Base-by-base conservation (phyloP, 1,140 invertebrate species). In the Ceratosolen solmsi region DNA sequence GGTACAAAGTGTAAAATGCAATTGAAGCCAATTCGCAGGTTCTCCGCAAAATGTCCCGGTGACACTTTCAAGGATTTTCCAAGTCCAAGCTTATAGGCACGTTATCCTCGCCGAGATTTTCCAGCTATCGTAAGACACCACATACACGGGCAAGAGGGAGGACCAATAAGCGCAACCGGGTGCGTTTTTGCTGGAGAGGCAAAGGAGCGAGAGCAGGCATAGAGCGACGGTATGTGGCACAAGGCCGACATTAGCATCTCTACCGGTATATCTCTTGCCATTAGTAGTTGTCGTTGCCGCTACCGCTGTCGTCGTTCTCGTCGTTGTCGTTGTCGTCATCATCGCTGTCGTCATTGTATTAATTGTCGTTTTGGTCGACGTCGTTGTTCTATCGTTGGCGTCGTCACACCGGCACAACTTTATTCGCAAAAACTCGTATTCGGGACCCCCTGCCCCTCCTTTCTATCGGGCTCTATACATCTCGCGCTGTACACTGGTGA, bases 211-310 rank as follows among this genome's bases (percentile, higher is more conserved):
- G 79, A 83, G 78, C 68, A 30, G 73, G 71, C 41, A 20, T 30
- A 33, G 11, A 36, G 17, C 84, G 83, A 78, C 86, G 86, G 86
- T 90, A 91, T 91, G 88, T 91, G 88, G 90, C 90, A 91, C 90
- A 91, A 91, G 90, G 90, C 90, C 90, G 90, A 85, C 86, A 91
- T 91, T 91, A 91, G 89, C 90, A 91, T 91, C 90, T 91, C 90
- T 91, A 91, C 90, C 90, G 90, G 90, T 91, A 91, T 89, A 89
- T 85, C 88, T 87, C 89, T 88, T 87, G 87, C 89, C 86, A 88
- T 84, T 86, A 82, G 3, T 3, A 56, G 60, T 80, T 58, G 30
- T 3, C 63, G 60, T 80, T 58, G 30, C 73, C 72, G 72, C 36
- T 36, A 49, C 54, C 56, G 71, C 49, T 71, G 51, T 38, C 81